Evolutionary conservation across 2,113 vertebrate genomes (phyloP).

Genomic region (Helogale parvula): DNA sequence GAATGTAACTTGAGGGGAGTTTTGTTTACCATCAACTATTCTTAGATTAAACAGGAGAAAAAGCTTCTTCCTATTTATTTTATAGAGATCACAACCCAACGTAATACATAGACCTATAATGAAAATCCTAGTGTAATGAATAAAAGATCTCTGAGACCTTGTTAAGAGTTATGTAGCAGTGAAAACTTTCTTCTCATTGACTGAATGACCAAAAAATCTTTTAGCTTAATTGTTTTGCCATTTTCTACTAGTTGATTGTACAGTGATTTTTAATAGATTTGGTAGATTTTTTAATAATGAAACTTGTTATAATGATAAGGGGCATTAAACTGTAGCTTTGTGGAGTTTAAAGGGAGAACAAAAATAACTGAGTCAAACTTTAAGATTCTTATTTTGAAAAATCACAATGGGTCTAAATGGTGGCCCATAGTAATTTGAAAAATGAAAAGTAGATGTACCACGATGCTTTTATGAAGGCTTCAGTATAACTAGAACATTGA

Average conservation of each 20-base stretch:
- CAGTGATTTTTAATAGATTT: not conserved
- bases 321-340: not conserved
- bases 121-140: not conserved
- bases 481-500: not conserved
- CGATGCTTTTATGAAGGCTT: conserved; percentile 7
- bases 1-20: not conserved
- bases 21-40: not conserved
- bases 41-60: conserved; percentile 13
- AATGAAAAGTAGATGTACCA: not conserved
- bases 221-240: not conserved
- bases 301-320: not conserved
- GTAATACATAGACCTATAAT: not conserved
- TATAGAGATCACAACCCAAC: not conserved
- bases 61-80: not conserved
- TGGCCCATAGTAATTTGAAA: conserved; percentile 1
- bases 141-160: not conserved
- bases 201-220: not conserved
- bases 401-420: not conserved
- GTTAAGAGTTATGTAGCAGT: not conserved
- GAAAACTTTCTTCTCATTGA: not conserved
- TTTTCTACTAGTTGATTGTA: not conserved
- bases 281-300: not conserved
- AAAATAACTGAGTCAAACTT: not conserved
- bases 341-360: not conserved
- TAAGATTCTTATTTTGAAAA: not conserved